A percentile compares a stretch with the other conserved stretches of the same genome.
phyloP scores from a whole-genome alignment of 2,113 vertebrate species.

The Epinephelus lanceolatus region DNA sequence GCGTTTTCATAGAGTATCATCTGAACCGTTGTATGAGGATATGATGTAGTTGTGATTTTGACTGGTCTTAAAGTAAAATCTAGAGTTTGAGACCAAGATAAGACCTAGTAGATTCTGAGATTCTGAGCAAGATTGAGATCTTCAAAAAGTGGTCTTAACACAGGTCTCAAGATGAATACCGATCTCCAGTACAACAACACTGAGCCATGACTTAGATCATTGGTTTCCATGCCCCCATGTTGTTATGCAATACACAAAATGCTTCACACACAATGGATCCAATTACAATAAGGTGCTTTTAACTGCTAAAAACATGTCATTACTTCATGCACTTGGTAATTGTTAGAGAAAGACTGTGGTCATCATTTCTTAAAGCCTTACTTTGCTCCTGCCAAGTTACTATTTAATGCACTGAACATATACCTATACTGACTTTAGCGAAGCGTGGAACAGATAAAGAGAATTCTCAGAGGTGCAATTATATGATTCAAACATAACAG shows the following conservation, averaged over 20 bases:
- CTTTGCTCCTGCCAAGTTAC: neutral
- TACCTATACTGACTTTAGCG: neutral
- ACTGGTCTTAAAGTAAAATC: no score
- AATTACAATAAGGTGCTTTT: neutral
- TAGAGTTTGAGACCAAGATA: no score
- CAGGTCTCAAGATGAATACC: no score
- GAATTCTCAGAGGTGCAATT: slow-evolving; percentile 23
- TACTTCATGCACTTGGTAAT: neutral
- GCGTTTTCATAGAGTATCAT: no score
- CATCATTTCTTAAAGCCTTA: neutral
- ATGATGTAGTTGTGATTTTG: no score
- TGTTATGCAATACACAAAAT: neutral
- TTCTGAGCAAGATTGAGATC: no score
- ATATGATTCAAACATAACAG: slow-evolving; percentile 30
- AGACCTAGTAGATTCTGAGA: no score
- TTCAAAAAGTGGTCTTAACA: no score
- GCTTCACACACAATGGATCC: neutral
- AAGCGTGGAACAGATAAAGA: neutral
- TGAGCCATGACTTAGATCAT: neutral
- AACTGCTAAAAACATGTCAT: neutral
- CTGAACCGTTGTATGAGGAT: no score
- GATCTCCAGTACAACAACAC: no score
- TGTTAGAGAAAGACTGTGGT: neutral
- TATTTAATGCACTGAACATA: neutral
- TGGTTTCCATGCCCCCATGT: neutral